Base-by-base conservation (phyloP, 2,797 vertebrate genomes). In the Thripadectes ignobilis region DNA sequence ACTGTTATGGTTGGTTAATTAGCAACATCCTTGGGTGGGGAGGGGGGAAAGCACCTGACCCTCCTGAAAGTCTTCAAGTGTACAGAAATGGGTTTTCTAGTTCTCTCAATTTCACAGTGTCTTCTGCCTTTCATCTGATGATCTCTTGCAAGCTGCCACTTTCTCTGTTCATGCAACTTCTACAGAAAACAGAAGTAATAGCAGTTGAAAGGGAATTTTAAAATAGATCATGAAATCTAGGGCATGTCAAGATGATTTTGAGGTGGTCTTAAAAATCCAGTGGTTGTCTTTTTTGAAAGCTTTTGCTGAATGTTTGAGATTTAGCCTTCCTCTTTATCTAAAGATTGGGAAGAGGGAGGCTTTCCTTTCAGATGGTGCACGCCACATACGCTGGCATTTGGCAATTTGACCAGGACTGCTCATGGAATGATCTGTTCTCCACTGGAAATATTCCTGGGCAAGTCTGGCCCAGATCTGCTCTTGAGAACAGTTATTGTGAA, bases 261-360 rank as follows among this genome's bases (percentile, higher is more conserved):
- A 85, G 76, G 91, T 92, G 87, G 43, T 96, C 81, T 81, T 93
- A 63, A 85, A 86, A 93, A 88, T 81, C 54, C 38, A 72, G 54
- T 1, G 2, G 11, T 68, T 94, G 81, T 62, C 41, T 71, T 76
- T 57, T 95, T 74, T 77, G 68, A 66, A 88, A 85, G n/a, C 17
- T 82, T 87, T 79, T 72, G 36, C 51, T 68, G 54, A 77, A 34
- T 75, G 16, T 80, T 85, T 74, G 75, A 82, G 54, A 45, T 78
- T 45, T 32, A 65, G 9, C 58, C 26, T 81, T 55, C 8, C 9
- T 57, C 18, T 81, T 86, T 68, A 22, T 24, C 5, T 49, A 39
- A 57, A 63, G 49, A 22, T 36, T 2, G 5, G 21, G 77, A 38
- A 45, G 30, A 84, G 14, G 9, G 32, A 57, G 32, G 24, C 34